Conservation (phyloP, 2,113 vertebrate genomes). For the Chaetodon auriga region DNA sequence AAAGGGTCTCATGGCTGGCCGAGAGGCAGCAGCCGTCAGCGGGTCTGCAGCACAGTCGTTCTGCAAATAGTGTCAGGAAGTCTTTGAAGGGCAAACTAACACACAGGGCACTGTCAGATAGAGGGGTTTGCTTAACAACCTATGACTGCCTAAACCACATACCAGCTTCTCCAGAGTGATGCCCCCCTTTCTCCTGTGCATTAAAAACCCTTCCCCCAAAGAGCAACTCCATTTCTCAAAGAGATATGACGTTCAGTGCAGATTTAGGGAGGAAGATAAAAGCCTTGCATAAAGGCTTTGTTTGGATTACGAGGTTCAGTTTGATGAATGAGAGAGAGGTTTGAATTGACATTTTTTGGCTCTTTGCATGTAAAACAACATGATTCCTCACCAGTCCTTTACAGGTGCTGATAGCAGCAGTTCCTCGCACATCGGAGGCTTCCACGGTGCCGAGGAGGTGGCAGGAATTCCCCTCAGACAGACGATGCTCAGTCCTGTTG, state of each 20-base stretch:
- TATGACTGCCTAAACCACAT: conserved; percentile 42
- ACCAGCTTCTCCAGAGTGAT: conserved; percentile 29
- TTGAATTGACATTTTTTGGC: neutral
- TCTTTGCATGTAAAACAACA: neutral
- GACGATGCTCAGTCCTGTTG: conserved; percentile 75
- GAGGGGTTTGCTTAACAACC: conserved; percentile 40
- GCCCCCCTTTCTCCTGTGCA: conserved; percentile 13
- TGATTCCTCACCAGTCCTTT: conserved; percentile 90
- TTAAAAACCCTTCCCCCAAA: conserved; percentile 18
- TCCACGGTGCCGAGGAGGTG: conserved; percentile 89
- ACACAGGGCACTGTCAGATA: conserved; percentile 67
- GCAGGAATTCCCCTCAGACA: conserved; percentile 78
- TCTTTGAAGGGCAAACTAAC: conserved; percentile 67
- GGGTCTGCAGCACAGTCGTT: conserved; percentile 49
- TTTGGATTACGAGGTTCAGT: neutral
- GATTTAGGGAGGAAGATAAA: neutral
- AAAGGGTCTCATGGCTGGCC: conserved; percentile 48
- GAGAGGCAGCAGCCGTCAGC: conserved; percentile 53
- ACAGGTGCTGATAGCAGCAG: conserved; percentile 91
- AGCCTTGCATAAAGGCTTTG: neutral
- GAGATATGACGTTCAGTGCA: neutral
- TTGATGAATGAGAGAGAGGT: conserved; percentile 11
- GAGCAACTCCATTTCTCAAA: neutral
- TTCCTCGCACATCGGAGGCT: conserved; percentile 73
- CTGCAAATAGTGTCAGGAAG: conserved; percentile 76